Evolutionary conservation across 1,140 invertebrate genomes (phyloP), one percentile per base, ranked within the genome.

Genomic region (Macrosteles quadrilineatus): DNA sequence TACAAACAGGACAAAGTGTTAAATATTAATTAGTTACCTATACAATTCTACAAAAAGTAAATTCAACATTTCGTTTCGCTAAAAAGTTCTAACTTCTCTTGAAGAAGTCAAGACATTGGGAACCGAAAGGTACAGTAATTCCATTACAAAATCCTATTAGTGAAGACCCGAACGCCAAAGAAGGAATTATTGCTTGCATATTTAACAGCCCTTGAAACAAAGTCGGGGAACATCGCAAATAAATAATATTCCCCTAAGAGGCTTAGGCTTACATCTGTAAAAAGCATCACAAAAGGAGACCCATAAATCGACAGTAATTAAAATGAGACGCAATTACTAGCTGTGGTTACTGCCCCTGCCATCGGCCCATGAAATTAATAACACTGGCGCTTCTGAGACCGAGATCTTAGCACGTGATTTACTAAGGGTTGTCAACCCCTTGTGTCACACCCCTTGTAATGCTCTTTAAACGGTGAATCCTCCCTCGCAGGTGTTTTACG

Each of bases 401-500:
- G 32, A 36, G 47, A 19, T 50, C 47, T 50, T 50, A 50, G 47
- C 47, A 50, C 47, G 47, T 50, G 47, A 50, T 50, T 50, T 50
- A 50, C 47, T 36, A 50, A 50, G 47, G 47, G 47, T 50, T 50
- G 47, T 50, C 47, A 50, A 50, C 47, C 47, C 47, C 47, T 50
- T 50, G 47, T 50, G 6, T 6, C 6, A 23, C 17, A 50, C 47
- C 47, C 17, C 47, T 36, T 36, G 32, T 36, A 36, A 36, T 36
- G 32, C 32, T 36, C 32, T 36, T 36, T 36, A 36, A 36, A 36
- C 32, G 32, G 4, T 36, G 32, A 36, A 36, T 36, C 32, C 32
- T 14, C 32, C 14, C 32, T 36, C 14, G 14, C 32, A 36, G 32
- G 32, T 36, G 32, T 36, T 36, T 36, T 36, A 36, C 14, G 32